Conservation (phyloP, 2,797 vertebrate genomes). For the Onychomys arenicola region DNA sequence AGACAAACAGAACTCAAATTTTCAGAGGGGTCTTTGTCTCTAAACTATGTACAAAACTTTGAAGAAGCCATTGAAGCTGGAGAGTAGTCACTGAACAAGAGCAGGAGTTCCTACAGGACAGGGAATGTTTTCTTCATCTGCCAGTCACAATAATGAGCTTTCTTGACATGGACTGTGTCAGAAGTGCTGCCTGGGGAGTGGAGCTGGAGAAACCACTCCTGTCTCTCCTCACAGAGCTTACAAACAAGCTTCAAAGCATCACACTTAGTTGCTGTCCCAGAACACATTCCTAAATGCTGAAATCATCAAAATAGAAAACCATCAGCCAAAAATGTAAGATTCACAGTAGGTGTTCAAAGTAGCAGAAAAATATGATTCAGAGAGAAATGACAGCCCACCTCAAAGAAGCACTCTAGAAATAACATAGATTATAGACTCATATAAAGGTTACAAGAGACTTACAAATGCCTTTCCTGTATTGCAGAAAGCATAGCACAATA, state of each 20-base stretch:
- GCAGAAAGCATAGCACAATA: background rate
- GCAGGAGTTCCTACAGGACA: background rate
- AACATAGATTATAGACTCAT: background rate
- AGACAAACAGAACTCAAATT: background rate
- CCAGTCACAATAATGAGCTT: background rate
- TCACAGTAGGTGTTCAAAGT: background rate
- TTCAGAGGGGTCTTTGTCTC: background rate
- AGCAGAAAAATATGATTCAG: background rate
- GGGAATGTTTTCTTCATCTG: background rate
- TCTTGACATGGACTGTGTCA: background rate
- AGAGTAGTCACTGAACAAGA: background rate
- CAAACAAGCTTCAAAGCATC: background rate
- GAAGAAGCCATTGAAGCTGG: background rate
- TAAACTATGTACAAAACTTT: background rate
- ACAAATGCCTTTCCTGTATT: background rate
- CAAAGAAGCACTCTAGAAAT: constrained; percentile 1
- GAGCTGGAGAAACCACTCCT: background rate
- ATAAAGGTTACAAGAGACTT: background rate
- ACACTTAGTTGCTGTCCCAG: background rate
- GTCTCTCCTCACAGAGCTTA: background rate
- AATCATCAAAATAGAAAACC: background rate
- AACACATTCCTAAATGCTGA: background rate
- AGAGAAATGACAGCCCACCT: background rate
- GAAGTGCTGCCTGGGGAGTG: background rate
- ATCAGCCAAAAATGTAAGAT: background rate